Percentiles rank a stretch among this genome's conserved stretches.
Evolutionary conservation across 2,888 invertebrate genomes (phyloP).

Genomic region (Tortricodes alternella): DNA sequence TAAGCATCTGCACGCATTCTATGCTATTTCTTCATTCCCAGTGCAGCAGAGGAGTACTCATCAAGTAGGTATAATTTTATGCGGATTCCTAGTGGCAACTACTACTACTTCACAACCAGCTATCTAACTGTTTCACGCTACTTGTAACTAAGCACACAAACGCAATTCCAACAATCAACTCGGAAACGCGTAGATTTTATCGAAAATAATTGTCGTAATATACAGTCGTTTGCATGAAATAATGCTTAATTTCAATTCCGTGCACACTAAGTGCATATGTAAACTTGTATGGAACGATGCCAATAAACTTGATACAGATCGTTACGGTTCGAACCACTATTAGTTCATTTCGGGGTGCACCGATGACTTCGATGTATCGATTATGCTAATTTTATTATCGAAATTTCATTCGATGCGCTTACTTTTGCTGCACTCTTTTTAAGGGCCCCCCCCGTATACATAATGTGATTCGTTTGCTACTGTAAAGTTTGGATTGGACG

Average conservation of each 20-base stretch:
- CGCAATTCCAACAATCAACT: constrained; percentile 52
- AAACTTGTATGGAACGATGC: constrained; percentile 65
- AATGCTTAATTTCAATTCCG: constrained; percentile 76
- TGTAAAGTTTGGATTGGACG: constrained; percentile 7
- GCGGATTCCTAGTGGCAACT: too few relatives aligned
- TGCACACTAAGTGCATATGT: constrained; percentile 62
- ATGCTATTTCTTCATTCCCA: too few relatives aligned
- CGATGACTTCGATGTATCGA: constrained; percentile 68
- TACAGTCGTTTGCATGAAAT: constrained; percentile 73
- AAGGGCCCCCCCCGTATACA: constrained; percentile 13
- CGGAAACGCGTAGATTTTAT: constrained; percentile 57
- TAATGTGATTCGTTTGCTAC: constrained; percentile 22
- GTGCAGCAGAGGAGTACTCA: too few relatives aligned
- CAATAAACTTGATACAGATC: constrained; percentile 70
- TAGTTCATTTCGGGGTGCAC: constrained; percentile 52
- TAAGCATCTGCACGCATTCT: too few relatives aligned
- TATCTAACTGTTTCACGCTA: constrained; percentile 10
- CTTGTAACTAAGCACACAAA: constrained; percentile 42
- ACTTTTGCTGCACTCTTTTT: constrained; percentile 33
- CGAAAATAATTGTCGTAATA: constrained; percentile 63
- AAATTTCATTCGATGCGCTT: constrained; percentile 69
- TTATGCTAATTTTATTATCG: constrained; percentile 79
- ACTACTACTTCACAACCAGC: not conserved
- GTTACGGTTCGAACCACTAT: constrained; percentile 44
- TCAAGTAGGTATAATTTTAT: not conserved